Percentiles rank a stretch among this genome's conserved stretches.
Conservation (phyloP, 1,140 invertebrate genomes). For the Eupristina koningsbergeri region DNA sequence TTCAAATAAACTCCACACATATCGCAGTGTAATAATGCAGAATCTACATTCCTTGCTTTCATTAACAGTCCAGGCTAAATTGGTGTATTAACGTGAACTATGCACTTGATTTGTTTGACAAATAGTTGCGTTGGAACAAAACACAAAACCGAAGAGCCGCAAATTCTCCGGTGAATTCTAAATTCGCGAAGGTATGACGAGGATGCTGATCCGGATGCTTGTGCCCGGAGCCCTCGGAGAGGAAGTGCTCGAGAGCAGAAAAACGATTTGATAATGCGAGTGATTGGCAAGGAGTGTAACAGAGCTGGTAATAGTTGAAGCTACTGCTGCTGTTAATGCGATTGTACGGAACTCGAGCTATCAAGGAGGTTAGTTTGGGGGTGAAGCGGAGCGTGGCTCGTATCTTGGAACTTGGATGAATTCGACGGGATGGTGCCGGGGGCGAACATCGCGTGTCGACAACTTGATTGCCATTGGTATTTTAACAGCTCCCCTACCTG, state of each 20-base stretch:
- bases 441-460: slow-evolving; percentile 53
- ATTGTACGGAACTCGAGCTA: slow-evolving; percentile 45
- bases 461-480: slow-evolving; percentile 44
- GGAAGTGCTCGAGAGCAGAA: background rate
- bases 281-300: slow-evolving; percentile 8
- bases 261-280: slow-evolving; percentile 4
- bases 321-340: slow-evolving; percentile 38
- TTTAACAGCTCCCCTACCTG: slow-evolving; percentile 28
- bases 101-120: too few relatives aligned
- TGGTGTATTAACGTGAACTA: too few relatives aligned
- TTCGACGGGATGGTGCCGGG: background rate
- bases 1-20: too few relatives aligned
- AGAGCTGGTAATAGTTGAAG: slow-evolving; percentile 20
- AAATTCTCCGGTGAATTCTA: slow-evolving; percentile 13
- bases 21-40: too few relatives aligned
- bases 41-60: too few relatives aligned
- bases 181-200: background rate
- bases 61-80: too few relatives aligned
- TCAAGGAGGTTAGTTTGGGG: slow-evolving; percentile 27
- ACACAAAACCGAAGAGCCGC: background rate
- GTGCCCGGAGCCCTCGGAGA: background rate
- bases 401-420: slow-evolving; percentile 1
- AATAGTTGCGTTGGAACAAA: background rate
- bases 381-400: slow-evolving; percentile 1
- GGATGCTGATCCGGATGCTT: background rate